Base-by-base conservation (phyloP, 1,140 invertebrate species). In the Asbolus verrucosus region DNA sequence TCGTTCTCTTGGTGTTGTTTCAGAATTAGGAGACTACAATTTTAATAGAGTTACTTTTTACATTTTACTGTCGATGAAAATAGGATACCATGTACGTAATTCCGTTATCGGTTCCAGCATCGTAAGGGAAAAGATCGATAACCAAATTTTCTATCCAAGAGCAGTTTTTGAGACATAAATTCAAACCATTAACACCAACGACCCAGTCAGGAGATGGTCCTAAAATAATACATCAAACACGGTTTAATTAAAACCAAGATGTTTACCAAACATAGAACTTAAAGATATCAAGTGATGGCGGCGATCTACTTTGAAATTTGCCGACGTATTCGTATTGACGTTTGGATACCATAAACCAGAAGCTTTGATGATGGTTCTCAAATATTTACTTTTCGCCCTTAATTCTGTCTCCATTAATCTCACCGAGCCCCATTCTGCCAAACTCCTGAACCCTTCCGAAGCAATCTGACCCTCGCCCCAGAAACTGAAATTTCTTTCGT, bases 171-270 rank as follows among this genome's bases (percentile, higher is more conserved):
- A 91, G 85, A 77, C 96, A 98, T 0, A 98, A 85, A 80, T 98
- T 93, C 16, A 97, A 79, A 2, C 90, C 90, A 69, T 89, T 94
- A 0, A 98, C 88, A 11, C 96, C 97, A 18, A 98, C 91, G 33
- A 97, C 93, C 96, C 96, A 98, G 83, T 98, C 96, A 0, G 96
- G 96, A 11, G 93, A 94, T 0, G 96, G 97, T 0, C 93, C 89
- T 83, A 73, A 77, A 72, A 82, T 46, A 9, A 18, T 9, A 19
- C 1, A 21, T 50, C 11, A 11, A 6, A 4, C 3, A 6, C 11
- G 6, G 6, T 3, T 30, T 8, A 36, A 50, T 8, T 19, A 50
- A 18, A 18, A 21, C 18, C 2, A 8, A 6, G 9, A 46, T 50
- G 72, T 75, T 80, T 81, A 86, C 91, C 93, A 75, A 98, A 89